Base-by-base conservation (phyloP, 1,140 invertebrate genomes). In the Procambarus clarkii region DNA sequence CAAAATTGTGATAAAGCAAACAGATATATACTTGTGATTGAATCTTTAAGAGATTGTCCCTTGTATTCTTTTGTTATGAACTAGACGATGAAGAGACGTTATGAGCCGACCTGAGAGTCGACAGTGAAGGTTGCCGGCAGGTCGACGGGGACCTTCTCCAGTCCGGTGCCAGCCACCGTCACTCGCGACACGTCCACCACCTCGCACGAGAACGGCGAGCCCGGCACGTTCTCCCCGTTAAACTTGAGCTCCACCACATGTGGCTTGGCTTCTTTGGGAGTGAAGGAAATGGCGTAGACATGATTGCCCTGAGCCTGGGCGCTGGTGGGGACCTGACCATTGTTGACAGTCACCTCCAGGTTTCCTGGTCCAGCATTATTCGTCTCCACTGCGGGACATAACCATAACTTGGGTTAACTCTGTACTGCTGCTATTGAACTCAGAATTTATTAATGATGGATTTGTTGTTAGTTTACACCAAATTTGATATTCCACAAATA, bases 261-360 rank as follows among this genome's bases (percentile, higher is more conserved):
- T 64, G 96, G 96, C 76, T 97, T 96, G 2, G 97, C 96, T 94
- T 99, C 98, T 78, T 97, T 96, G 0, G 98, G 99, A 18, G 98
- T 98, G 94, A 99, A 99, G 11, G 98, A 98, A 92, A 99, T 99
- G 71, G 99, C 98, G 94, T 99, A 99, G 0, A 97, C 97, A 94
- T 99, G 98, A 48, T 98, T 97, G 74, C 98, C 98, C 94, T 99
- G 97, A 21, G 98, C 97, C 94, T 98, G 97, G 11, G 99, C 98
- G 58, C 98, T 98, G 9, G 98, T 99, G 2, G 98, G 98, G 48
- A 99, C 98, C 91, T 98, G 96, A 0, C 98, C 99, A 74, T 98
- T 98, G 93, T 99, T 99, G 2, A 99, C 98, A 15, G 98, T 98
- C 50, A 99, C 98, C 94, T 99, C 99, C 76, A 99, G 95, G 95